phyloP scores from a whole-genome alignment of 2,113 vertebrate species.

The Mastomys coucha region DNA sequence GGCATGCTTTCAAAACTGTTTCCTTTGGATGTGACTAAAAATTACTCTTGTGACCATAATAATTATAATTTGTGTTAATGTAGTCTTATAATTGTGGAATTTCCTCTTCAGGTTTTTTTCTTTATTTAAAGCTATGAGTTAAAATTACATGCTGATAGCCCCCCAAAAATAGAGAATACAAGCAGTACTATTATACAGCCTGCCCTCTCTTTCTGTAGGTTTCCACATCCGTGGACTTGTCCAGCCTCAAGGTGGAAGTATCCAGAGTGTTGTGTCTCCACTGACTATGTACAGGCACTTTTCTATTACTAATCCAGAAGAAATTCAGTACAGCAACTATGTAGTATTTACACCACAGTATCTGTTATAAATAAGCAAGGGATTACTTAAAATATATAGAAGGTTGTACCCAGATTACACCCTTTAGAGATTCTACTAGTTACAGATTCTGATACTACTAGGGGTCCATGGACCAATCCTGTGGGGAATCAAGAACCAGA shows the following conservation, averaged over 20 bases:
- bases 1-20: slow-evolving; percentile 57
- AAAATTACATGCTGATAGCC: slow-evolving; percentile 31
- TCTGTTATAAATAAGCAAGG: neutral
- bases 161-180: neutral
- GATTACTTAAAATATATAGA: neutral
- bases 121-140: slow-evolving; percentile 50
- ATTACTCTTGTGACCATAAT: slow-evolving; percentile 14
- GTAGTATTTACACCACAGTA: neutral
- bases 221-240: neutral
- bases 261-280: neutral
- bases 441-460: neutral
- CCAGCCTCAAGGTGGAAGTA: neutral
- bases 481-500: too few relatives aligned
- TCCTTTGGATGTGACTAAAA: slow-evolving; percentile 47
- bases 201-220: neutral
- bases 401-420: neutral
- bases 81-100: neutral
- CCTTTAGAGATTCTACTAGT: neutral
- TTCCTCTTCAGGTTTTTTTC: slow-evolving; percentile 6
- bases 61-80: slow-evolving; percentile 46
- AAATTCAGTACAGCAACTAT: neutral
- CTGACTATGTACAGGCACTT: neutral
- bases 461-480: neutral
- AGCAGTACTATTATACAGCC: neutral
- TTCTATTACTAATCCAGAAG: neutral